Evolutionary conservation across 1,140 invertebrate species (phyloP), one percentile per base, ranked within the genome.

Genomic region (Sminthurides bifidus): DNA sequence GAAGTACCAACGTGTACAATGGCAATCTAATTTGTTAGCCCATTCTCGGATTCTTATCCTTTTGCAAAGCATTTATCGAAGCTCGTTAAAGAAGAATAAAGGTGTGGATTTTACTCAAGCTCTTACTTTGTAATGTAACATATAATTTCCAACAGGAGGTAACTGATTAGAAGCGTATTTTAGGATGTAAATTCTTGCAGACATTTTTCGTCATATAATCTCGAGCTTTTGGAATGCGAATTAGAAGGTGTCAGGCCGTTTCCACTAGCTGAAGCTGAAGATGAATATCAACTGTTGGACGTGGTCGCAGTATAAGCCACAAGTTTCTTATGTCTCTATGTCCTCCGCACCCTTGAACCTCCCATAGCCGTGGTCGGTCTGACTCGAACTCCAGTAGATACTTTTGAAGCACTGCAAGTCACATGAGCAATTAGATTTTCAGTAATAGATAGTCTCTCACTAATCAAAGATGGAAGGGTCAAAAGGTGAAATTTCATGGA

Each of bases 261-360:
- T 29, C 45, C 19, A 6, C 30, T 8, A 4, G 6, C 15, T 10
- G 45, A 17, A 23, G 6, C n/a, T n/a, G 8, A 17, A 8, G 8
- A 19, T 6, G 10, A 19, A 17, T 6, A 27, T 50, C 19, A 44
- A 21, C 24, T 5, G n/a, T n/a, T n/a, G n/a, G n/a, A n/a, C n/a
- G 27, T 49, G 29, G 46, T 30, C 43, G 56, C 19, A 60, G 49
- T 27, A 43, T 55, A 19, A 58, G 41, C 63, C 63, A 64, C 41
- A 64, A 51, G 52, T 60, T 64, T 52, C 56, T 55, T 52, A 58
- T 59, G 50, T 65, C 66, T 12, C 60, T 64, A 19, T 58, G 56
- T 24, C 49, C 59, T 27, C 69, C 71, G 51, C 66, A 67, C 29
- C 67, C 66, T 54, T 67, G 59, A 33, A 70, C 63, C 59, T 71